Evolutionary conservation across 1,140 invertebrate genomes (phyloP).

Genomic region (Colletes latitarsis): DNA sequence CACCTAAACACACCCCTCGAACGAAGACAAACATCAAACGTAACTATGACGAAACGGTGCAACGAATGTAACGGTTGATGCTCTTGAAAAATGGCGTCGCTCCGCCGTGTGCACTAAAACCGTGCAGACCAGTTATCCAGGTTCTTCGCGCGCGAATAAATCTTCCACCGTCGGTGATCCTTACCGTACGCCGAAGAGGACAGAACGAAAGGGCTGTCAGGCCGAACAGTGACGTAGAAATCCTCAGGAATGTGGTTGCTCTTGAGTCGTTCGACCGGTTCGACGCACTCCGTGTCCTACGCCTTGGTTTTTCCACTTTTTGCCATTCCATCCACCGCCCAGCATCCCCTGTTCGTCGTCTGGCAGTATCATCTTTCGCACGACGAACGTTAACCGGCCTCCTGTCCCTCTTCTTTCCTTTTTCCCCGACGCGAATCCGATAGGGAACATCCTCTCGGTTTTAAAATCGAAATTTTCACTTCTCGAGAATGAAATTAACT

Average conservation of each 20-base stretch:
- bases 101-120: too few relatives aligned
- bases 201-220: constrained; percentile 32
- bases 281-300: constrained; percentile 35
- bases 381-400: neutral
- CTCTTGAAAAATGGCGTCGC: too few relatives aligned
- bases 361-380: constrained; percentile 4
- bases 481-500: too few relatives aligned
- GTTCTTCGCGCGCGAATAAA: neutral
- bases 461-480: too few relatives aligned
- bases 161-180: neutral
- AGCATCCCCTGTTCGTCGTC: neutral
- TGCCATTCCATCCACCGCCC: neutral
- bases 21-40: too few relatives aligned
- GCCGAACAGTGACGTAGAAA: constrained; percentile 27
- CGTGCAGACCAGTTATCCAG: neutral
- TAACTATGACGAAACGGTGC: too few relatives aligned
- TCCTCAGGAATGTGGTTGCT: constrained; percentile 53
- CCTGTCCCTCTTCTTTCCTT: neutral
- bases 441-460: neutral
- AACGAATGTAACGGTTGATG: too few relatives aligned
- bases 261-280: constrained; percentile 53
- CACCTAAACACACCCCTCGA: too few relatives aligned
- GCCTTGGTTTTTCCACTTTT: constrained; percentile 37
- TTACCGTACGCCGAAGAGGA: neutral
- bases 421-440: neutral